phyloP scores from a whole-genome alignment of 2,888 invertebrate genomes.

The Yponomeuta plumbellus region DNA sequence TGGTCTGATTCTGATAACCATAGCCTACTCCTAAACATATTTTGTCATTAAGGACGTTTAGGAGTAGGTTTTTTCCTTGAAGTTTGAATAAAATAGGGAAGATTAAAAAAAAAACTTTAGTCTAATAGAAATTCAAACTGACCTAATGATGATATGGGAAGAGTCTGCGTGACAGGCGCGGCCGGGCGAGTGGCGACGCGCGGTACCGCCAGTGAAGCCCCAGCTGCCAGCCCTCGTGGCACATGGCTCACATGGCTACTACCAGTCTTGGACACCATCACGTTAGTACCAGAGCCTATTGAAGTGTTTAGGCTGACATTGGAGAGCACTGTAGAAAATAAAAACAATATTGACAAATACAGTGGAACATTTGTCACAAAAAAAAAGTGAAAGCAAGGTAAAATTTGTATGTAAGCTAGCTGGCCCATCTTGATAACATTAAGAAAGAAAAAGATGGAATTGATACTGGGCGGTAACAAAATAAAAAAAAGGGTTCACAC shows the following conservation, averaged over 20 bases:
- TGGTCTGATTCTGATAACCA: too few species aligned
- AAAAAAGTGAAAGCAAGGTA: too few species aligned
- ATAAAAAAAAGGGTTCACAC: not conserved
- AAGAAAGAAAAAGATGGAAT: not conserved
- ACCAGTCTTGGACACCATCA: slow-evolving; percentile 55
- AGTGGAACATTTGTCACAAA: not conserved
- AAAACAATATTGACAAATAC: not conserved
- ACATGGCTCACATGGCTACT: slow-evolving; percentile 49
- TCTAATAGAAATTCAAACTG: not conserved
- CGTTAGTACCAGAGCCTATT: slow-evolving; percentile 36
- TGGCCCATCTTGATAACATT: not conserved
- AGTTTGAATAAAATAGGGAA: too few species aligned
- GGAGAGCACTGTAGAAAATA: slow-evolving; percentile 40
- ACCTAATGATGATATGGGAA: slow-evolving; percentile 20
- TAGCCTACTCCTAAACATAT: too few species aligned
- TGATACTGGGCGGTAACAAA: not conserved
- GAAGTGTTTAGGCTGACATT: slow-evolving; percentile 34
- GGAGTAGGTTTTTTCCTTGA: not conserved
- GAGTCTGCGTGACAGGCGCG: slow-evolving; percentile 31
- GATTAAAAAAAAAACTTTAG: too few species aligned
- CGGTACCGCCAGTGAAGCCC: slow-evolving; percentile 84
- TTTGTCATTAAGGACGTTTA: too few species aligned
- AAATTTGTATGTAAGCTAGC: too few species aligned
- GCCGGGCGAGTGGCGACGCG: slow-evolving; percentile 74
- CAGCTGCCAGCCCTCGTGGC: slow-evolving; percentile 81